phyloP scores from a whole-genome alignment of 2,888 invertebrate genomes.

The Pteria penguin region DNA sequence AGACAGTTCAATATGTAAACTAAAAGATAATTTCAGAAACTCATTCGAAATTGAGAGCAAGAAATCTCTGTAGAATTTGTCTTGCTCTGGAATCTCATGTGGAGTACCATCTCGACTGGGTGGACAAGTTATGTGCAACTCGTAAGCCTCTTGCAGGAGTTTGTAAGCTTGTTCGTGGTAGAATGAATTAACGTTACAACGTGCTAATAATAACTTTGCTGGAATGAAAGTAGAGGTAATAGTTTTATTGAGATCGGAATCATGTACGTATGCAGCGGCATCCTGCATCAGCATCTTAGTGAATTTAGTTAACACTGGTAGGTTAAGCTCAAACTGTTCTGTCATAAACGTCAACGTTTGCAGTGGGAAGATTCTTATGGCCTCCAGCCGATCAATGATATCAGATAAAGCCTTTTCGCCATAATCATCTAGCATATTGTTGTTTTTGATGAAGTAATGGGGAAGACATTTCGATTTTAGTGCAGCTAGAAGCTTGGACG shows the following conservation, averaged over 20 bases:
- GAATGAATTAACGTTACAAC: neutral
- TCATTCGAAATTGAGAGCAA: too few relatives aligned
- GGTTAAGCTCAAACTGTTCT: slow-evolving; percentile 1
- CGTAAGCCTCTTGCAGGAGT: neutral
- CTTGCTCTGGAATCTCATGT: neutral
- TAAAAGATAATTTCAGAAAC: too few relatives aligned
- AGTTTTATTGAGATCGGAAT: neutral
- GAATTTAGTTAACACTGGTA: neutral
- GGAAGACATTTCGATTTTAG: slow-evolving; percentile 29
- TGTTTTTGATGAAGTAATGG: slow-evolving; percentile 47
- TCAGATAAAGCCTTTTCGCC: slow-evolving; percentile 15
- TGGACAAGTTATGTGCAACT: neutral
- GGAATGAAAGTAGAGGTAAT: slow-evolving; percentile 14
- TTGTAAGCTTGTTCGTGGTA: neutral
- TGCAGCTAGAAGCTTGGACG: slow-evolving; percentile 29
- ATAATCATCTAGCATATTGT: slow-evolving; percentile 48
- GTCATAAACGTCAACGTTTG: slow-evolving; percentile 39
- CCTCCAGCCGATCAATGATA: slow-evolving; percentile 23
- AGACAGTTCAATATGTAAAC: too few relatives aligned
- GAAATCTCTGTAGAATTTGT: neutral
- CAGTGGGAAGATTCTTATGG: slow-evolving; percentile 19
- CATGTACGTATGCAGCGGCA: neutral
- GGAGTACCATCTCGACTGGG: neutral
- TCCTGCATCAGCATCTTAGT: slow-evolving; percentile 5
- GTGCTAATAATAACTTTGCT: slow-evolving; percentile 1